Conservation (phyloP, 2,113 vertebrate species). For the Microtus montanus region DNA sequence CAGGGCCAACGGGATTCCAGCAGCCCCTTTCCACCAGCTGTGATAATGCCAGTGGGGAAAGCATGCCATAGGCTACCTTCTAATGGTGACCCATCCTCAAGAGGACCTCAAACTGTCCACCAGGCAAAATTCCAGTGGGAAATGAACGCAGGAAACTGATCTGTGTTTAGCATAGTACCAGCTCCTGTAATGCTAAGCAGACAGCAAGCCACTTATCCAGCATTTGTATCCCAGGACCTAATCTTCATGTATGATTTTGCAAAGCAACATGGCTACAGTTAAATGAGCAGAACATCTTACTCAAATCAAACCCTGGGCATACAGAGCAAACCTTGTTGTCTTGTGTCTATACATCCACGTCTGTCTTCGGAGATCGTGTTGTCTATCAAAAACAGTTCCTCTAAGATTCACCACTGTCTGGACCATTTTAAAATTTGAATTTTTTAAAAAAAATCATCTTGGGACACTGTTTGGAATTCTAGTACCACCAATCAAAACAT, state of each 20-base stretch:
- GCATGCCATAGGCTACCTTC: background rate
- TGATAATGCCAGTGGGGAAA: background rate
- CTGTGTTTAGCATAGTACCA: background rate
- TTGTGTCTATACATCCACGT: background rate
- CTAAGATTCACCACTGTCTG: background rate
- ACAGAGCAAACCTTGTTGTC: background rate
- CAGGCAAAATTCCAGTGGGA: background rate
- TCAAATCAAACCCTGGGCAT: background rate
- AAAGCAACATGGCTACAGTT: background rate
- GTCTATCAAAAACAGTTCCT: background rate
- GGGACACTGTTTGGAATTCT: constrained; percentile 8
- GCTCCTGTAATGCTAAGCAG: background rate
- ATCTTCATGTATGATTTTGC: constrained; percentile 1
- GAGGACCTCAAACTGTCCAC: background rate
- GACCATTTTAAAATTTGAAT: background rate
- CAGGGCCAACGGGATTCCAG: background rate
- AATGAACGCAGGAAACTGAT: background rate
- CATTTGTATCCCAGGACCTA: background rate
- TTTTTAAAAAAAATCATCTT: constrained; percentile 15
- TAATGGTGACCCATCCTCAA: background rate
- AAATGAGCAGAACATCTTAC: background rate
- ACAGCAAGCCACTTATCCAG: background rate
- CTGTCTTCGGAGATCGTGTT: background rate
- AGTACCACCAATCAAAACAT: background rate
- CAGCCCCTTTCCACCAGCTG: background rate